These are phyloP conservation scores for Sebastiscus albofasciatus DNA, from an alignment of 2,797 vertebrate species.

Conservation along the genomic window DNA sequence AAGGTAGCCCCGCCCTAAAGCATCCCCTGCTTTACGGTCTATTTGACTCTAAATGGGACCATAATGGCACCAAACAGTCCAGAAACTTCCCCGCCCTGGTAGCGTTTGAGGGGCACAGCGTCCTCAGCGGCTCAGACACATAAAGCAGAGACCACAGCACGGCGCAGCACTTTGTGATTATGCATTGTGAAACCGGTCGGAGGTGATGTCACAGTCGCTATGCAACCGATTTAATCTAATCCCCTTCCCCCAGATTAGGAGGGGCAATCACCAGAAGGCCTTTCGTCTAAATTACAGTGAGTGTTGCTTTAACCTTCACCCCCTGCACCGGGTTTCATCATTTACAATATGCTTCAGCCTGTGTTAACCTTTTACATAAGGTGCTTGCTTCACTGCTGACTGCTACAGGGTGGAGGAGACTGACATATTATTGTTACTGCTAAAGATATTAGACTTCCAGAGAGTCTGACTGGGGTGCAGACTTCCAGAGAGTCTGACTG, in stretches of 20 bases:
- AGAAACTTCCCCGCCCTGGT: neutral
- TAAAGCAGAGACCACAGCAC: neutral
- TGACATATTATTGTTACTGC: no score
- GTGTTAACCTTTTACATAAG: neutral
- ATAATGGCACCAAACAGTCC: no score
- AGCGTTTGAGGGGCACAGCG: neutral
- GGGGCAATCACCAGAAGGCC: conserved; percentile 28
- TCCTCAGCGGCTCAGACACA: no score
- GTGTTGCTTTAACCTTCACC: conserved; percentile 25
- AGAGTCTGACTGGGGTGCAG: neutral
- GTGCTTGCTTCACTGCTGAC: neutral
- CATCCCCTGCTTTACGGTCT: no score
- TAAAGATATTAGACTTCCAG: neutral
- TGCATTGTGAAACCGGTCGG: conserved; percentile 48
- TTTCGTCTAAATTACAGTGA: conserved; percentile 56
- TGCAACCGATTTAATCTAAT: conserved; percentile 59
- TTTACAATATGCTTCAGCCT: neutral
- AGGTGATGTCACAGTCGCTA: conserved; percentile 48
- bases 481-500: neutral
- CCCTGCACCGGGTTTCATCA: neutral
- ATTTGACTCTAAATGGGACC: no score
- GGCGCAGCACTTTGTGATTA: conserved; percentile 25
- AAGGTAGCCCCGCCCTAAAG: no score
- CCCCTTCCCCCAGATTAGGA: conserved; percentile 56
- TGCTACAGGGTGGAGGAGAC: neutral